Base-by-base conservation (phyloP, 1,140 invertebrate genomes). In the Micrasema longulum region DNA sequence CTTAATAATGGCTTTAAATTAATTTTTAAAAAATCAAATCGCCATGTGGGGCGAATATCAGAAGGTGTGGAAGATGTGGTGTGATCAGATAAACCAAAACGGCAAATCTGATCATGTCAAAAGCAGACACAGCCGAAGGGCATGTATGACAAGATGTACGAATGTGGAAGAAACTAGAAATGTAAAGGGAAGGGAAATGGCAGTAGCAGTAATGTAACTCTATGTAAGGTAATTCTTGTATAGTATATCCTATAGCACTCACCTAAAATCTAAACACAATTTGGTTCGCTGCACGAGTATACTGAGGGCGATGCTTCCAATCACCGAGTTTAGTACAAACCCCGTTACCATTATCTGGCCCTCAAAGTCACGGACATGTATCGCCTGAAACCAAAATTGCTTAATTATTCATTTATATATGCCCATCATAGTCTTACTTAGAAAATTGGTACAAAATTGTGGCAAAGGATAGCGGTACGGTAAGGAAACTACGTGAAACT, bases 211-310 rank as follows among this genome's bases (percentile, higher is more conserved):
- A 12, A 38, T 5, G 36, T n/a, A n/a, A n/a, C n/a, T n/a, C n/a
- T n/a, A n/a, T n/a, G n/a, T n/a, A n/a, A n/a, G n/a, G n/a, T n/a
- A n/a, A n/a, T n/a, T n/a, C n/a, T n/a, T n/a, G n/a, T n/a, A n/a
- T n/a, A n/a, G n/a, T n/a, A 12, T n/a, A 45, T 1, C n/a, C n/a
- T 2, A 45, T 12, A 57, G 18, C 0, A 14, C 45, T 78, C 79
- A 91, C 77, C 91, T 89, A 87, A 97, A 99, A 81, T 99, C 98
- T 80, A 98, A 89, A 82, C 96, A 98, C 77, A 95, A 89, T 81
- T 98, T 98, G 11, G 96, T 97, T 72, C 96, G 85, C 78, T 95
- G 91, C 6, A 99, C 93, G 35, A 98, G 84, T 77, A 90, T 89
- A 92, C 95, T 97, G 31, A 98, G 83, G 1, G 89, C 88, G 31